phyloP scores from a whole-genome alignment of 2,888 invertebrate genomes.

The Prionchulus punctatus region DNA sequence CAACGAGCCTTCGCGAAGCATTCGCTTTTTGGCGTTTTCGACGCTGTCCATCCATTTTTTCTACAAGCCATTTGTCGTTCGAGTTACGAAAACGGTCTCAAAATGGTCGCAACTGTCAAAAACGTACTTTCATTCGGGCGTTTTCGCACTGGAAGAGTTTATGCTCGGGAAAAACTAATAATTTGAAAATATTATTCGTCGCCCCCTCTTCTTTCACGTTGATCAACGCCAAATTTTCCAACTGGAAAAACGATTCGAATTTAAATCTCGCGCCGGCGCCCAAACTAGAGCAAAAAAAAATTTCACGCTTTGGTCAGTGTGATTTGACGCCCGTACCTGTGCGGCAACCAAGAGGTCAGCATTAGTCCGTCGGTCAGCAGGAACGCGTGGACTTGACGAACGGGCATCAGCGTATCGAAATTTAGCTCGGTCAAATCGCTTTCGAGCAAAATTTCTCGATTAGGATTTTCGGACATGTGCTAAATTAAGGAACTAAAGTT shows the following conservation, averaged over 20 bases:
- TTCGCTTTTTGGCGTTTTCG: constrained; percentile 69
- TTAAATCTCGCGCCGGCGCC: constrained; percentile 49
- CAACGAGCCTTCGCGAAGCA: constrained; percentile 35
- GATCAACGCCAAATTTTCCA: constrained; percentile 76
- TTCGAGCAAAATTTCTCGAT: constrained; percentile 64
- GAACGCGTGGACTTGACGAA: constrained; percentile 76
- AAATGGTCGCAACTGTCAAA: background rate
- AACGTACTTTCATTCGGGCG: constrained; percentile 46
- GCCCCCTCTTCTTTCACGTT: constrained; percentile 54
- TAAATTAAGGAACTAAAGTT: background rate
- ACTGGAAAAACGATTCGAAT: constrained; percentile 63
- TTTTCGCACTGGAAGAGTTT: constrained; percentile 76
- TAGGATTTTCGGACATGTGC: constrained; percentile 46
- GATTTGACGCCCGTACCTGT: too few species aligned
- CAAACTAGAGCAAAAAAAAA: background rate
- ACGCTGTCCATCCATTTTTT: constrained; percentile 85
- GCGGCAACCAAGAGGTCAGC: constrained; percentile 60
- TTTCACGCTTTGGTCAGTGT: too few species aligned
- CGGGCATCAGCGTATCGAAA: constrained; percentile 52
- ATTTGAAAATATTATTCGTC: constrained; percentile 63
- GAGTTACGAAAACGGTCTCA: too few species aligned
- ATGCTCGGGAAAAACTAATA: constrained; percentile 79
- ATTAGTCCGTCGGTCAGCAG: constrained; percentile 79
- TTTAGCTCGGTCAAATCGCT: constrained; percentile 79
- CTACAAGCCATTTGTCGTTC: constrained; percentile 35